Conservation (phyloP, 2,797 vertebrate genomes). For the Amblyraja radiata region DNA sequence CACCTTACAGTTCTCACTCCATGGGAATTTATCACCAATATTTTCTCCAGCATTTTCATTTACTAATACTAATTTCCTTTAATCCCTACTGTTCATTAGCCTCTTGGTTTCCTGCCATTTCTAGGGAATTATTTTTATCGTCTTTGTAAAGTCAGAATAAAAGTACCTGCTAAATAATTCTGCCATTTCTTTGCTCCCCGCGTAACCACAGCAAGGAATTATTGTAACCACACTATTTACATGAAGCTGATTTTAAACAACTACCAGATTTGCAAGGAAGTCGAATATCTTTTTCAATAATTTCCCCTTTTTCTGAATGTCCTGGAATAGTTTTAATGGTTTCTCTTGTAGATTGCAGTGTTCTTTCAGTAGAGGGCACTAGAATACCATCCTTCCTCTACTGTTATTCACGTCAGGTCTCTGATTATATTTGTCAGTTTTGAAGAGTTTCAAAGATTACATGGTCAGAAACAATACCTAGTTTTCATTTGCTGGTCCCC, state of each 20-base stretch:
- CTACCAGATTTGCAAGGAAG: not conserved
- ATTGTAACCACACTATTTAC: not conserved
- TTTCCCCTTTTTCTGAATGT: not conserved
- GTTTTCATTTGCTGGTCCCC: not conserved
- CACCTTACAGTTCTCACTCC: no score
- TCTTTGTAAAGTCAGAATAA: no score
- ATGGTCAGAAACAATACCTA: not conserved
- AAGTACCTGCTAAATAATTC: no score
- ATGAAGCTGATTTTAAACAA: not conserved
- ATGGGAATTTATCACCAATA: no score
- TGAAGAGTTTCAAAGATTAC: not conserved
- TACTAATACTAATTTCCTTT: no score
- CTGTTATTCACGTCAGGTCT: not conserved
- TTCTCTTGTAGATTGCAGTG: not conserved
- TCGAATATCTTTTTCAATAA: not conserved
- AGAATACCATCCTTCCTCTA: not conserved
- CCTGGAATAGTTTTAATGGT: not conserved
- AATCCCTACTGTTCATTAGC: no score
- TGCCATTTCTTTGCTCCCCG: no score
- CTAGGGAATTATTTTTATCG: no score
- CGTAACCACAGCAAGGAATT: not conserved
- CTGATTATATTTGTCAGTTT: not conserved
- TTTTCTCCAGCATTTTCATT: no score
- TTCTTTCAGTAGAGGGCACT: not conserved
- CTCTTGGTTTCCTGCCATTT: no score